These are phyloP conservation scores for Drosophila bunnanda DNA, from an alignment of 2,888 invertebrate species.

Conservation along the genomic window DNA sequence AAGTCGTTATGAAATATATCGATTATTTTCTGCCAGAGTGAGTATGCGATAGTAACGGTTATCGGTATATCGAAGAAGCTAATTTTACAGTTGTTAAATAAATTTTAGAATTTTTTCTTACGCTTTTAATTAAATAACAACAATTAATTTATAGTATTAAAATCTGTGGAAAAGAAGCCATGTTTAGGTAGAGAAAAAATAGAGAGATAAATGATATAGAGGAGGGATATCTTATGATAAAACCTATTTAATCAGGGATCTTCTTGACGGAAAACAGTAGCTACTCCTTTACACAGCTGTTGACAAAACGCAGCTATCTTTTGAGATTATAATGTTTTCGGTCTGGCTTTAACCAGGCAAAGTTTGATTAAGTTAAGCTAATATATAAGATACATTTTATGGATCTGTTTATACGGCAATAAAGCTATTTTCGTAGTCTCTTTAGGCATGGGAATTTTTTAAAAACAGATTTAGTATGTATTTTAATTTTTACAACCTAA, in stretches of 20 bases:
- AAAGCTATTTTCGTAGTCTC: slow-evolving; percentile 6
- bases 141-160: not conserved
- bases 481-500: not conserved
- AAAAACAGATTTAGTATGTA: not conserved
- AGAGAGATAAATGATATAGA: slow-evolving; percentile 9
- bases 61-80: not conserved
- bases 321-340: slow-evolving; percentile 29
- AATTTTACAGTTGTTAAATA: not conserved
- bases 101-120: not conserved
- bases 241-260: slow-evolving; percentile 13
- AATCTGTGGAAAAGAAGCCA: slow-evolving; percentile 1
- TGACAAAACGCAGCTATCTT: slow-evolving; percentile 17
- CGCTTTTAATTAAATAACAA: too few relatives aligned
- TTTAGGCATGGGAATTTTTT: not conserved
- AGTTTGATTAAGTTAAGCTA: slow-evolving; percentile 14
- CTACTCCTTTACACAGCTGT: slow-evolving; percentile 22
- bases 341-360: not conserved
- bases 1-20: slow-evolving; percentile 89
- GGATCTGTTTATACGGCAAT: slow-evolving; percentile 1
- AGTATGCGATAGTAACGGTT: slow-evolving; percentile 83
- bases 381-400: slow-evolving; percentile 10
- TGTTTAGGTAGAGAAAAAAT: not conserved
- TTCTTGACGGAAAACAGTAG: slow-evolving; percentile 27
- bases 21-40: slow-evolving; percentile 90
- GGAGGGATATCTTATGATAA: slow-evolving; percentile 16